Conservation (phyloP, 2,888 invertebrate species). For the Baccha elongata region DNA sequence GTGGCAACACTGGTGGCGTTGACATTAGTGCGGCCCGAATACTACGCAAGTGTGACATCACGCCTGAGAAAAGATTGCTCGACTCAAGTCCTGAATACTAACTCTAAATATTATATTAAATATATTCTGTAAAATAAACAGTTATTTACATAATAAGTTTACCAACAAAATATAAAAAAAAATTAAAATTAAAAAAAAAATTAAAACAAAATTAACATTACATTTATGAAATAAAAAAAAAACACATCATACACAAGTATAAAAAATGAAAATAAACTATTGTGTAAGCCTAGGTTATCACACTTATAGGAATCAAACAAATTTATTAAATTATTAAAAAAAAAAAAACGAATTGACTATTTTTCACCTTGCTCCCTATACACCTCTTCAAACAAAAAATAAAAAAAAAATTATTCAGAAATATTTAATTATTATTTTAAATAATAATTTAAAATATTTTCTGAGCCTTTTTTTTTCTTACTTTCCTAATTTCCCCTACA, state of each 20-base stretch:
- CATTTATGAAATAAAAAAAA: conserved; percentile 13
- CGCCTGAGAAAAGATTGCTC: conserved; percentile 82
- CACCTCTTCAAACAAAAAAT: background rate
- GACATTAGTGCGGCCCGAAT: conserved; percentile 79
- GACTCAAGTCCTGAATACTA: conserved; percentile 82
- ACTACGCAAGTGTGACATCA: conserved; percentile 81
- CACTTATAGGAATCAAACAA: conserved; percentile 73
- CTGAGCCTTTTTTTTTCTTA: background rate
- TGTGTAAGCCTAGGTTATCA: conserved; percentile 74
- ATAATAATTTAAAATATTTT: conserved; percentile 61
- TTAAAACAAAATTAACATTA: conserved; percentile 64
- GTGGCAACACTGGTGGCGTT: conserved; percentile 74
- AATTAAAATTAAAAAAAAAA: conserved; percentile 49
- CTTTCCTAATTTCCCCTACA: background rate
- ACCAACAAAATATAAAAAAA: conserved; percentile 41
- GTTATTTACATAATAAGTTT: conserved; percentile 37
- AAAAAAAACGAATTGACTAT: conserved; percentile 47
- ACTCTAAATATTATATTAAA: conserved; percentile 70
- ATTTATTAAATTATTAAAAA: conserved; percentile 74
- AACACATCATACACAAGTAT: conserved; percentile 17
- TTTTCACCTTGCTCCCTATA: background rate
- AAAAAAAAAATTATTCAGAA: conserved; percentile 9
- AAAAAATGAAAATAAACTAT: conserved; percentile 63
- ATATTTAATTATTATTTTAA: conserved; percentile 67
- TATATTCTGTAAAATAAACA: conserved; percentile 69